Evolutionary conservation across 1,140 invertebrate species (phyloP).

Genomic region (Drosophila persimilis): DNA sequence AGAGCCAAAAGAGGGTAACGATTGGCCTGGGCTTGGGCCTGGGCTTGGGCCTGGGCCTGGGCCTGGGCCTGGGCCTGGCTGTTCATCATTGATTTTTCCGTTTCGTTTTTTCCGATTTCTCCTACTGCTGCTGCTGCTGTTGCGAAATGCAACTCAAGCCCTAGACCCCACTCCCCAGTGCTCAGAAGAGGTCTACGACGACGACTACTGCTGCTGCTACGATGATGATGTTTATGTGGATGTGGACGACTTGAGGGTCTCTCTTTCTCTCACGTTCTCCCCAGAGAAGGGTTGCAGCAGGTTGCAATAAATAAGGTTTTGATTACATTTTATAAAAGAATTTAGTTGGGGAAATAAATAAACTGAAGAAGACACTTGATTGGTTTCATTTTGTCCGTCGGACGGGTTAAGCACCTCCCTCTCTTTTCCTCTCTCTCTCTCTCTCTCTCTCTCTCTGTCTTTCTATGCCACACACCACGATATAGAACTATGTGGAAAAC

Average conservation of each 20-base stretch:
- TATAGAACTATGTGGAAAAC: conserved; percentile 53
- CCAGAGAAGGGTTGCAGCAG: background rate
- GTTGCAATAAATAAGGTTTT: conserved; percentile 80
- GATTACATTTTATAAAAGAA: conserved; percentile 82
- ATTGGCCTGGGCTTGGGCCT: conserved; percentile 49
- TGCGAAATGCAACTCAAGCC: conserved; percentile 76
- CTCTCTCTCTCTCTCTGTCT: conserved; percentile 2
- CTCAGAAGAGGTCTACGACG: conserved; percentile 25
- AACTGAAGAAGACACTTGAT: conserved; percentile 82
- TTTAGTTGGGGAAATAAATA: conserved; percentile 79
- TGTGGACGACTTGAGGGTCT: conserved; percentile 60
- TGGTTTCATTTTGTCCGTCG: conserved; percentile 71
- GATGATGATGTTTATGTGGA: conserved; percentile 48
- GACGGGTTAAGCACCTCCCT: conserved; percentile 46
- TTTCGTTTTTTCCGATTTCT: conserved; percentile 37
- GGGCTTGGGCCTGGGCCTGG: background rate
- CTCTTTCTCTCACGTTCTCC: background rate
- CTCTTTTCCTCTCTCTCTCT: background rate
- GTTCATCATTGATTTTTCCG: conserved; percentile 69
- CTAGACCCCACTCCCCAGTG: conserved; percentile 3
- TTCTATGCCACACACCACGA: conserved; percentile 32
- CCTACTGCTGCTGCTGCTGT: conserved; percentile 29
- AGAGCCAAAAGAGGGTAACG: conserved; percentile 31
- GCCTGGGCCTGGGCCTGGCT: background rate
- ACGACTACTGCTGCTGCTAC: background rate